Evolutionary conservation across 2,797 vertebrate genomes (phyloP).

Genomic region (Brachymystax lenok): DNA sequence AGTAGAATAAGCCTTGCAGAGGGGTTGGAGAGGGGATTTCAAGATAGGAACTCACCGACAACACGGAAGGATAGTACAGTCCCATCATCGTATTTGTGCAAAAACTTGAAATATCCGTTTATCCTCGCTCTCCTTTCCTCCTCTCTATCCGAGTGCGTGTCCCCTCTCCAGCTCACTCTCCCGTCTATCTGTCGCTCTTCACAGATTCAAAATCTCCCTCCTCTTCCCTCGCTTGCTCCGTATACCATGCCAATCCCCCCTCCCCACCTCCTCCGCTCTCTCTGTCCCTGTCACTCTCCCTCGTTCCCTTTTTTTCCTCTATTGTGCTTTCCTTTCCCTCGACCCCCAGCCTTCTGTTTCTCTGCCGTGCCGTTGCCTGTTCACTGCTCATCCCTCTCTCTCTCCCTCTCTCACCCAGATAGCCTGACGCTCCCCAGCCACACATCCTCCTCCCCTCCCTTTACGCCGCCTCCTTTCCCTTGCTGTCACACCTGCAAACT

Average conservation of each 20-base stretch:
- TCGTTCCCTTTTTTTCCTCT: constrained; percentile 63
- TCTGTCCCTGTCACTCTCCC: constrained; percentile 44
- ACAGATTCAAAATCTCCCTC: constrained; percentile 83
- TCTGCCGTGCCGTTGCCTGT: constrained; percentile 73
- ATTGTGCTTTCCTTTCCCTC: constrained; percentile 54
- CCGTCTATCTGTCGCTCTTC: constrained; percentile 64
- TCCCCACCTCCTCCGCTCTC: constrained; percentile 11
- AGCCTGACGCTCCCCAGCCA: constrained; percentile 57
- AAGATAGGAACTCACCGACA: constrained; percentile 76
- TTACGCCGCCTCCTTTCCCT: background rate
- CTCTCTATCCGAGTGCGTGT: constrained; percentile 63
- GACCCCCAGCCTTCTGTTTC: constrained; percentile 69
- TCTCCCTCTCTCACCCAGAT: constrained; percentile 56
- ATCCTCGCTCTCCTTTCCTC: constrained; percentile 10
- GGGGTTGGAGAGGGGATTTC: constrained; percentile 27
- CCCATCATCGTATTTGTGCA: constrained; percentile 81
- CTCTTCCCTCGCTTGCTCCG: constrained; percentile 70
- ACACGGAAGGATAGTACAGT: constrained; percentile 80
- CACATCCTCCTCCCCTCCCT: constrained; percentile 47
- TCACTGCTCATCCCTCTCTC: constrained; percentile 71
- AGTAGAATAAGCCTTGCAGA: constrained; percentile 3
- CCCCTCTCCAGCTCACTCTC: constrained; percentile 70
- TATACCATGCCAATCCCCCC: constrained; percentile 65
- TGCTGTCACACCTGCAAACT: constrained; percentile 76
- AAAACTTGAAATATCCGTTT: constrained; percentile 60